Evolutionary conservation across 1,140 invertebrate genomes (phyloP).

Genomic region (Tetragnatha versicolor): DNA sequence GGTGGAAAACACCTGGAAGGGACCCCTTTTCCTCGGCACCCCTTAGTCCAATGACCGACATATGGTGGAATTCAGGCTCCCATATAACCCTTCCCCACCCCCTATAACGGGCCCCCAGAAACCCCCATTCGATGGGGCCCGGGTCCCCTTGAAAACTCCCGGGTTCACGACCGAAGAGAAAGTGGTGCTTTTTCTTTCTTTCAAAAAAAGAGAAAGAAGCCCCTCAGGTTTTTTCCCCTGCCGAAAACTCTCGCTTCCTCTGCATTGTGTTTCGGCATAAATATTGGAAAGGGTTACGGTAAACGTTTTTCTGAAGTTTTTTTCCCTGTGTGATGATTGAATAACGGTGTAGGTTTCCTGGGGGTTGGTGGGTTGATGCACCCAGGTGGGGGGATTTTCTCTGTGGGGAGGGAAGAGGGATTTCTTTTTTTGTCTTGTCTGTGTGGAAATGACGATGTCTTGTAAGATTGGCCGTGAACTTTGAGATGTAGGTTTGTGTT

Average conservation of each 20-base stretch:
- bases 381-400: slow-evolving; percentile 22
- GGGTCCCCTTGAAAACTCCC: neutral
- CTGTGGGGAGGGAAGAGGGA: neutral
- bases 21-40: slow-evolving; percentile 1
- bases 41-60: slow-evolving; percentile 45
- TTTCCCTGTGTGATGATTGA: neutral
- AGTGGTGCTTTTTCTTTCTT: neutral
- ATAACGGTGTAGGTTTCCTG: neutral
- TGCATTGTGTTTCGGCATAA: slow-evolving; percentile 18
- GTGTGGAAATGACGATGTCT: neutral
- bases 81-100: slow-evolving; percentile 5
- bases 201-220: neutral
- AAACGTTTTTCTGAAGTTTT: slow-evolving; percentile 5
- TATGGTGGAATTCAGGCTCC: slow-evolving; percentile 32
- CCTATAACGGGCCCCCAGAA: neutral
- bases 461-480: neutral
- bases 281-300: slow-evolving; percentile 17
- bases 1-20: slow-evolving; percentile 25
- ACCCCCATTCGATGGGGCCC: neutral
- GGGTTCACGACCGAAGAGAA: neutral
- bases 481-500: neutral
- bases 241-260: neutral
- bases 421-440: neutral
- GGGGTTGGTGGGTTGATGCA: slow-evolving; percentile 16
- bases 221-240: neutral